Base-by-base conservation (phyloP, 2,888 invertebrate genomes). In the Prosapia bicincta region DNA sequence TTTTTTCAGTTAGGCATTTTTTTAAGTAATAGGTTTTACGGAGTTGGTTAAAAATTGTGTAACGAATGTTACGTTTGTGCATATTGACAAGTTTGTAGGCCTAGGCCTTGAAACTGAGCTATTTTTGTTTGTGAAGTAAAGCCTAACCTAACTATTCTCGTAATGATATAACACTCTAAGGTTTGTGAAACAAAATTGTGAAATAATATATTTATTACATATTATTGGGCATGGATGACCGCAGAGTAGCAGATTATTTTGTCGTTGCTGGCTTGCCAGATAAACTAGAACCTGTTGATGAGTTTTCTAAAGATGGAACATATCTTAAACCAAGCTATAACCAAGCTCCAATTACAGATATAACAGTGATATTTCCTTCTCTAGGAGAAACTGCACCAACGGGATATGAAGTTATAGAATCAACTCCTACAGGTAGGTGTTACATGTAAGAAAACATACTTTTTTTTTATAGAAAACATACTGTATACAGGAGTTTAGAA, bases 171-270 rank as follows among this genome's bases (percentile, higher is more conserved):
- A 20, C n/a, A 54, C 20, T 54, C 20, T 20, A 20, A 20, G n/a
- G 5, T 20, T 54, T 54, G n/a, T 10, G 38, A 13, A 38, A 6
- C 3, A 38, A 2, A 54, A 9, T 54, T 20, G 3, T 20, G 13
- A 54, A 3, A 20, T 54, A 54, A 30, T 30, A 54, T 20, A 54
- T 20, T 20, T 54, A 54, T 20, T 54, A 54, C n/a, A 25, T 32
- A 3, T 28, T 20, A 65, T 15, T 71, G 43, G 54, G 24, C n/a
- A 95, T 95, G 95, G 95, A 95, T 84, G 95, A 95, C 82, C 89
- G 92, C 83, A 89, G 93, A 85, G 95, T 98, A 79, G 98, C 96
- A 26, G 99, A 99, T 88, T 99, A 99, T 87, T 99, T 99, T 88
- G 97, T 99, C 80, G 95, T 99, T 78, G 98, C 98, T 83, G 99